These are phyloP conservation scores for Colinus virginianus DNA, from an alignment of 2,113 vertebrate species.

Conservation along the genomic window DNA sequence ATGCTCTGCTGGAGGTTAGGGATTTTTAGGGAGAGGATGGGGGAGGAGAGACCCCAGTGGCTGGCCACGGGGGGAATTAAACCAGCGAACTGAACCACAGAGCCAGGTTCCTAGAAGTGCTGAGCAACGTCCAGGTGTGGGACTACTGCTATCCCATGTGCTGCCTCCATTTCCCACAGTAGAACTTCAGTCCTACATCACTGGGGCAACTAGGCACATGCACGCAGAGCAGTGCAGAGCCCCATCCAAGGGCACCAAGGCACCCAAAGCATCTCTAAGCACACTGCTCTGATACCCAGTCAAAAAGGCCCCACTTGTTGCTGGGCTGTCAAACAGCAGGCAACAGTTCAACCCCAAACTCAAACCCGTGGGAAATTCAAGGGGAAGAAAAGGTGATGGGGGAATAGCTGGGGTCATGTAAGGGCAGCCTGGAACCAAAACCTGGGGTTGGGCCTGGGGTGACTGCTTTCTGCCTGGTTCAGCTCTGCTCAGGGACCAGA, in stretches of 20 bases:
- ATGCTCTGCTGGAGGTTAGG: not conserved
- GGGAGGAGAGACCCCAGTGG: not conserved
- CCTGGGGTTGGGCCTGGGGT: too few relatives aligned
- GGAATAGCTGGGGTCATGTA: not conserved
- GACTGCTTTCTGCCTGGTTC: not conserved
- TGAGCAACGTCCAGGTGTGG: not conserved
- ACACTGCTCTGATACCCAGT: not conserved
- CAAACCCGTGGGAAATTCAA: not conserved
- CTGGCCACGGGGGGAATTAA: not conserved
- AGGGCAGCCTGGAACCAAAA: not conserved
- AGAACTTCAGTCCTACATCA: not conserved
- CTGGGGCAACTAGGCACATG: not conserved
- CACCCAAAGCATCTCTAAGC: accelerated
- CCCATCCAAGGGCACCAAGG: accelerated
- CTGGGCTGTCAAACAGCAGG: not conserved
- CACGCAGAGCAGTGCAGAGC: not conserved
- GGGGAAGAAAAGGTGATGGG: not conserved
- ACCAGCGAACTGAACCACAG: not conserved
- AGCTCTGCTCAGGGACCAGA: accelerated
- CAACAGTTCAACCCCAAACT: not conserved
- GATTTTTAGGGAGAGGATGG: not conserved
- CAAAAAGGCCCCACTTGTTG: not conserved
- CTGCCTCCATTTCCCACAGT: not conserved
- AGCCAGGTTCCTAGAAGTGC: not conserved
- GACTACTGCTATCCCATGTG: not conserved